Conservation (phyloP, 2,797 vertebrate genomes). For the Zalophus californianus region DNA sequence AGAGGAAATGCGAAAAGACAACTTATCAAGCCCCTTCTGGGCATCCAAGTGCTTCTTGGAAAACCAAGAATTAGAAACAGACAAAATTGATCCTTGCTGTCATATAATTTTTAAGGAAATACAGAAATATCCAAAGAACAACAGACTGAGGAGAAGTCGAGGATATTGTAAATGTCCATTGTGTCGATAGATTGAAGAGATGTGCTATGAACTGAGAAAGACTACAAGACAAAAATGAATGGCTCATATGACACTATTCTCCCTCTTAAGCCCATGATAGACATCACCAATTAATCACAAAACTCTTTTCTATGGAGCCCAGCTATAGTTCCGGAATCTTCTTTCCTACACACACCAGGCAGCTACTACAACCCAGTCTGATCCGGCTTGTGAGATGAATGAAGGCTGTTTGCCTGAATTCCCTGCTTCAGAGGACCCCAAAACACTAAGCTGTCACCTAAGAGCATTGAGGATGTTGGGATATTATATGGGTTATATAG, state of each 20-base stretch:
- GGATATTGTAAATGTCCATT: not conserved
- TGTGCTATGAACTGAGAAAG: not conserved
- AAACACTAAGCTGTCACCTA: not conserved
- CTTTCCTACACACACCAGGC: not conserved
- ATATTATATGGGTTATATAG: not conserved
- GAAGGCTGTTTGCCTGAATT: not conserved
- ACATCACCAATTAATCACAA: not conserved
- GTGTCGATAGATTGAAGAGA: not conserved
- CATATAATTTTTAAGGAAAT: not conserved
- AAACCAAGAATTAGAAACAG: constrained; percentile 23
- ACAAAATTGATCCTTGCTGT: not conserved
- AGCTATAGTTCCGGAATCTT: not conserved
- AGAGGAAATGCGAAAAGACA: not conserved
- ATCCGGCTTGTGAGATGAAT: not conserved
- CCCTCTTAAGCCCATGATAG: not conserved
- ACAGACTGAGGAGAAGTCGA: not conserved
- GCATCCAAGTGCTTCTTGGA: not conserved
- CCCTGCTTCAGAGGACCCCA: not conserved
- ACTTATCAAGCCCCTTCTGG: not conserved
- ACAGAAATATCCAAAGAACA: not conserved
- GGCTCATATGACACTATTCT: not conserved
- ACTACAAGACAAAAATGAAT: not conserved
- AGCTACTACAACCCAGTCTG: not conserved
- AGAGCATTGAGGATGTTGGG: not conserved
- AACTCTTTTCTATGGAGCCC: not conserved